Conservation (phyloP, 1,140 invertebrate species). For the Sarcophaga bullata region DNA sequence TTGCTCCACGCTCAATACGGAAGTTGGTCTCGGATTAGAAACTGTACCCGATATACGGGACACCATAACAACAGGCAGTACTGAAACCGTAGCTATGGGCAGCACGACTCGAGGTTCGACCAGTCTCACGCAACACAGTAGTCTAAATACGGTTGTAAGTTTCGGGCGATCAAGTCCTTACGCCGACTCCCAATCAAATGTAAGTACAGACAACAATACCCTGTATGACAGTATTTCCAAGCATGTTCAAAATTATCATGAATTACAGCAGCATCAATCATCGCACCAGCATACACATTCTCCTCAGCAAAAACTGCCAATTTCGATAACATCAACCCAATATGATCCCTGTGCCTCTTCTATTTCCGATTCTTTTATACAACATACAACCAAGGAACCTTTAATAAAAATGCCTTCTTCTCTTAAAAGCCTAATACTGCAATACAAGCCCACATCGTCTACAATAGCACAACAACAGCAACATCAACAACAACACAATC, state of each 20-base stretch:
- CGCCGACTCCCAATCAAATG: constrained; percentile 49
- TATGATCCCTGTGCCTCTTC: constrained; percentile 61
- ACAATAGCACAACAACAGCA: background rate
- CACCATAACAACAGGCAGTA: background rate
- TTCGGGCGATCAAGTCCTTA: constrained; percentile 53
- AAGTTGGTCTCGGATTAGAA: constrained; percentile 45
- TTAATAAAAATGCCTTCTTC: constrained; percentile 60
- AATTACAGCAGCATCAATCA: constrained; percentile 37
- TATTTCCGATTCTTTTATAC: constrained; percentile 60
- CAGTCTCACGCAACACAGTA: constrained; percentile 60
- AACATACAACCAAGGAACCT: constrained; percentile 50
- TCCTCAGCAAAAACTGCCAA: constrained; percentile 56
- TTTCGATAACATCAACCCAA: constrained; percentile 48
- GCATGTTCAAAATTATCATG: constrained; percentile 29
- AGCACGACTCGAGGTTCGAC: constrained; percentile 50
- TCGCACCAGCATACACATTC: background rate
- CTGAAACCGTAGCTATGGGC: constrained; percentile 23
- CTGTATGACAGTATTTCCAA: constrained; percentile 11
- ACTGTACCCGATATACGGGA: constrained; percentile 19
- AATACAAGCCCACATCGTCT: constrained; percentile 49
- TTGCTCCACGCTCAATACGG: constrained; percentile 60
- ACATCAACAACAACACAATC: constrained; percentile 40
- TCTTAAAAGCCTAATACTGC: constrained; percentile 59
- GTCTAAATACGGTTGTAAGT: constrained; percentile 61
- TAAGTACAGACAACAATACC: constrained; percentile 21